Percentiles rank a stretch among this genome's conserved stretches.
These are phyloP conservation scores for Microcebus murinus DNA, from an alignment of 2,113 vertebrate species.

Conservation along the genomic window DNA sequence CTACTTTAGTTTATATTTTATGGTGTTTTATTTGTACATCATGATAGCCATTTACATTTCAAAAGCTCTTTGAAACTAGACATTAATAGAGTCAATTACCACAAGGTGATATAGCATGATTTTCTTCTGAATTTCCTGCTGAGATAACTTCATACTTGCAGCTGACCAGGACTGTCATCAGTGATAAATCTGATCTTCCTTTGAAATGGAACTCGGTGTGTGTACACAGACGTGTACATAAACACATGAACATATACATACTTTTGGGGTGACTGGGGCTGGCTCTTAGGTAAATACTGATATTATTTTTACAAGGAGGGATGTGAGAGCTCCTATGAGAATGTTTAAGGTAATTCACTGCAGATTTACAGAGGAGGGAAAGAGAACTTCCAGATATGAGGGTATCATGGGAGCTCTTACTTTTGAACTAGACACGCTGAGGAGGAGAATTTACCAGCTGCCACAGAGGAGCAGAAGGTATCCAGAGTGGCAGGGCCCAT, in stretches of 20 bases:
- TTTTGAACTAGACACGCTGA: background rate
- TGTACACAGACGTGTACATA: background rate
- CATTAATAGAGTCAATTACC: background rate
- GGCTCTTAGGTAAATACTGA: background rate
- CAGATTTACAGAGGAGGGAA: background rate
- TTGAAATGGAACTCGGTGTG: background rate
- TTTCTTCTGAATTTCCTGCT: slow-evolving; percentile 23
- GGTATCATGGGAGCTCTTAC: background rate
- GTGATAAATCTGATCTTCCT: slow-evolving; percentile 7
- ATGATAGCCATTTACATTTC: slow-evolving; percentile 34
- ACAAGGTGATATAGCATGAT: background rate
- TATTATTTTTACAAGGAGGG: background rate
- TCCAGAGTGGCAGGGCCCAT: background rate
- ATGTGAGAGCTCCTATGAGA: background rate
- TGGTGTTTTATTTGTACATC: slow-evolving; percentile 34
- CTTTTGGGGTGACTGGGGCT: background rate
- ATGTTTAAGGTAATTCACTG: background rate
- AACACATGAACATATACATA: background rate
- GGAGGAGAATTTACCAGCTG: background rate
- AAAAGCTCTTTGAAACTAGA: background rate
- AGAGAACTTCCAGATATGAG: background rate
- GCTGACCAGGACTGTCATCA: background rate
- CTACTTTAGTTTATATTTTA: slow-evolving; percentile 23
- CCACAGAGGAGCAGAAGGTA: background rate
- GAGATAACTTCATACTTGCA: background rate